These are phyloP conservation scores for Phalacrocorax aristotelis DNA, from an alignment of 2,113 vertebrate genomes.

Conservation along the genomic window DNA sequence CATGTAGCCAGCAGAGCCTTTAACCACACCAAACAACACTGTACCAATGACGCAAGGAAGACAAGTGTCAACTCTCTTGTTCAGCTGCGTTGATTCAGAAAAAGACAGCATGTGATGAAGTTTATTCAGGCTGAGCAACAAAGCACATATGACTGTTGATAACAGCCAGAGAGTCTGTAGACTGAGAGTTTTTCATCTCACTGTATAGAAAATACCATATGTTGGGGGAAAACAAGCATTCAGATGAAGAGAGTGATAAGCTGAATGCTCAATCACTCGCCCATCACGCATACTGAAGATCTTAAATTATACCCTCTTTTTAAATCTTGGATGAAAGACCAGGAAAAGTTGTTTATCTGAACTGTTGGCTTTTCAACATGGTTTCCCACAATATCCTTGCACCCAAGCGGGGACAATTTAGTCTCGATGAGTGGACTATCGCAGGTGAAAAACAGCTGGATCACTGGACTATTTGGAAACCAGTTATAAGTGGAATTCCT, in stretches of 20 bases:
- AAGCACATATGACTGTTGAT: slow-evolving; percentile 11
- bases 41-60: neutral
- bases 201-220: slow-evolving; percentile 47
- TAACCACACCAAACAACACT: neutral
- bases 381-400: neutral
- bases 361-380: neutral
- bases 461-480: neutral
- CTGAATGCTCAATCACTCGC: slow-evolving; percentile 15
- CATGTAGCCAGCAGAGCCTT: neutral
- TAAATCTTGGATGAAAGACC: neutral
- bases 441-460: neutral
- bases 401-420: neutral
- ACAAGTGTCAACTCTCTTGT: neutral
- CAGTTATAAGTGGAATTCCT: neutral
- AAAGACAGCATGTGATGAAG: neutral
- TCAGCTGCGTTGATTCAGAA: neutral
- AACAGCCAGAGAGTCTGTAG: neutral
- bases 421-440: neutral
- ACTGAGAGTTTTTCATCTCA: neutral
- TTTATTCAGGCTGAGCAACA: slow-evolving; percentile 26
- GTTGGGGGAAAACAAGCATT: slow-evolving; percentile 24
- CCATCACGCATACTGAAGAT: neutral
- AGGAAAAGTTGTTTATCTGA: neutral
- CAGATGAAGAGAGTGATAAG: neutral
- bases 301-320: neutral